A percentile compares a stretch with the other conserved stretches of the same genome.
Evolutionary conservation across 2,797 vertebrate genomes (phyloP).

Genomic region (Sebastes oblongus): DNA sequence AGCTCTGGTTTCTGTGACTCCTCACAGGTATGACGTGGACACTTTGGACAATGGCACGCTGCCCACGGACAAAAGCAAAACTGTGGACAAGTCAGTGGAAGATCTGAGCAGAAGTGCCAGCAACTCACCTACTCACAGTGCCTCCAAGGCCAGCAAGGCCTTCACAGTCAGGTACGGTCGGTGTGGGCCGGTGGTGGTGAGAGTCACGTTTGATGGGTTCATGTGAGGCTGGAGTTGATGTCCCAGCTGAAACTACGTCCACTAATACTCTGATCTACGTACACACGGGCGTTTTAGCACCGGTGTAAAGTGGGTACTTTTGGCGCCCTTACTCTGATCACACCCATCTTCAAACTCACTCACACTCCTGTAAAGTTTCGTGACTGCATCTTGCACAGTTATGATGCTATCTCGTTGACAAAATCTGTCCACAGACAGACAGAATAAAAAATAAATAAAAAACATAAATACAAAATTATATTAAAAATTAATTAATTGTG

Average conservation of each 20-base stretch:
- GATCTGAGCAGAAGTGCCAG: slow-evolving; percentile 84
- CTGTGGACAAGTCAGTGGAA: slow-evolving; percentile 84
- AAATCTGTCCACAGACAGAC: no score
- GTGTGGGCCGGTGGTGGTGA: neutral
- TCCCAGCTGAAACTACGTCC: neutral
- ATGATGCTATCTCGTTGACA: no score
- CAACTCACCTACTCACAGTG: slow-evolving; percentile 79
- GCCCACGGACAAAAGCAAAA: slow-evolving; percentile 77
- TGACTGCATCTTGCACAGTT: no score
- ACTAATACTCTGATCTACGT: no score
- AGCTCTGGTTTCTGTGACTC: neutral
- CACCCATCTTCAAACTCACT: no score
- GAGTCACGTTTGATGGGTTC: neutral
- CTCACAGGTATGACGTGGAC: slow-evolving; percentile 85
- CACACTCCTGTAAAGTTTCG: no score
- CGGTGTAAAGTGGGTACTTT: no score
- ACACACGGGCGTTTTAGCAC: no score
- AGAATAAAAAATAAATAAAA: no score
- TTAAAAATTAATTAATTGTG: no score
- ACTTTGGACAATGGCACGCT: slow-evolving; percentile 79
- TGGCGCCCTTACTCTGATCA: no score
- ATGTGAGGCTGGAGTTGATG: neutral
- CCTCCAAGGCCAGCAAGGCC: slow-evolving; percentile 75
- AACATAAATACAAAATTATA: no score
- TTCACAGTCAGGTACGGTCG: slow-evolving; percentile 85